Evolutionary conservation across 1,140 invertebrate genomes (phyloP).

Genomic region (Sarcophaga peregrina): DNA sequence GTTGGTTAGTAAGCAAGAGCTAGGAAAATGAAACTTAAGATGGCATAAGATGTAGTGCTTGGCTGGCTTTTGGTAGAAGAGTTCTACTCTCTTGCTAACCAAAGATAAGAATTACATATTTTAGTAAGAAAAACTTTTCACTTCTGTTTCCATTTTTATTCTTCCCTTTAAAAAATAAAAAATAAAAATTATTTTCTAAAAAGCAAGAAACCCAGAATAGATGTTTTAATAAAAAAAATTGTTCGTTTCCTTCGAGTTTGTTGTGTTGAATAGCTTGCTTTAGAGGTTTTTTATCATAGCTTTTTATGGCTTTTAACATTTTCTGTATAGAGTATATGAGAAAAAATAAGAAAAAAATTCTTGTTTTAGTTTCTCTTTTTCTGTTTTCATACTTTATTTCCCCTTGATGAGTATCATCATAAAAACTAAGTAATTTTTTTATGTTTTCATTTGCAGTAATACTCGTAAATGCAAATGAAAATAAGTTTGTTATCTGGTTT

Average conservation of each 20-base stretch:
- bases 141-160: no score
- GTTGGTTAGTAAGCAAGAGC: neutral
- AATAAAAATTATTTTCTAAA: no score
- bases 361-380: no score
- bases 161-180: no score
- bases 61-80: neutral
- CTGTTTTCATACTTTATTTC: no score
- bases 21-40: neutral
- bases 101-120: neutral
- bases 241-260: neutral
- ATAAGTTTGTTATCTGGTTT: constrained; percentile 15
- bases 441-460: neutral
- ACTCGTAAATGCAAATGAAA: neutral
- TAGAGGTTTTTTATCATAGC: neutral
- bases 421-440: constrained; percentile 9
- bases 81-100: no score
- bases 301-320: neutral
- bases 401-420: neutral
- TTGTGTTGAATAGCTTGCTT: neutral
- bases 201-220: neutral
- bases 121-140: no score
- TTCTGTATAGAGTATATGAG: neutral
- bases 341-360: neutral
- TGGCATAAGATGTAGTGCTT: neutral
- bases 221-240: neutral